These are phyloP conservation scores for Scaptomyza cyrtandrae DNA, from an alignment of 2,888 invertebrate genomes.

Conservation along the genomic window DNA sequence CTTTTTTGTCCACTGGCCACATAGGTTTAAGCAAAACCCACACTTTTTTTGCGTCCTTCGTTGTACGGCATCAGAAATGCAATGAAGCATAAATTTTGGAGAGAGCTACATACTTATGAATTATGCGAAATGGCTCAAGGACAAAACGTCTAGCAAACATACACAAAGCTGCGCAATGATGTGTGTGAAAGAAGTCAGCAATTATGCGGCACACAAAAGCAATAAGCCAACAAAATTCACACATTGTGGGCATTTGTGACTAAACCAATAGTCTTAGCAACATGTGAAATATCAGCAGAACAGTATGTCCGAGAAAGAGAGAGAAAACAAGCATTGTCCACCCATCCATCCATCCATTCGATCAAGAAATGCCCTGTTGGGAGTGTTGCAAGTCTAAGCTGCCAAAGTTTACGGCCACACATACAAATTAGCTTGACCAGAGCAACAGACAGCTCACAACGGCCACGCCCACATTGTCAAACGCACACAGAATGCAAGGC, in stretches of 20 bases:
- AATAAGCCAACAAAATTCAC: conserved; percentile 80
- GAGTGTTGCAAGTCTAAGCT: conserved; percentile 76
- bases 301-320: conserved; percentile 30
- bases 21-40: conserved; percentile 32
- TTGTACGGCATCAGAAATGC: conserved; percentile 55
- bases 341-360: conserved; percentile 24
- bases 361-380: conserved; percentile 60
- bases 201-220: conserved; percentile 80
- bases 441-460: conserved; percentile 57
- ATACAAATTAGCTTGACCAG: conserved; percentile 78
- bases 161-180: conserved; percentile 48
- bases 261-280: conserved; percentile 39
- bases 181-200: conserved; percentile 78
- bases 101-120: conserved; percentile 57
- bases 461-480: conserved; percentile 73
- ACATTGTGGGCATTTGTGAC: conserved; percentile 65
- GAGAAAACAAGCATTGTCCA: conserved; percentile 5
- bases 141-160: conserved; percentile 53
- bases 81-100: conserved; percentile 68
- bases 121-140: conserved; percentile 71
- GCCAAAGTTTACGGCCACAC: conserved; percentile 78
- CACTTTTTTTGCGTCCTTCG: conserved; percentile 11
- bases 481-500: conserved; percentile 28
- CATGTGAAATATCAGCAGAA: conserved; percentile 69
- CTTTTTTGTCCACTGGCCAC: conserved; percentile 57